A percentile compares a stretch with the other conserved stretches of the same genome.
These are phyloP conservation scores for Folsomia candida DNA, from an alignment of 2,888 invertebrate species.

Conservation along the genomic window DNA sequence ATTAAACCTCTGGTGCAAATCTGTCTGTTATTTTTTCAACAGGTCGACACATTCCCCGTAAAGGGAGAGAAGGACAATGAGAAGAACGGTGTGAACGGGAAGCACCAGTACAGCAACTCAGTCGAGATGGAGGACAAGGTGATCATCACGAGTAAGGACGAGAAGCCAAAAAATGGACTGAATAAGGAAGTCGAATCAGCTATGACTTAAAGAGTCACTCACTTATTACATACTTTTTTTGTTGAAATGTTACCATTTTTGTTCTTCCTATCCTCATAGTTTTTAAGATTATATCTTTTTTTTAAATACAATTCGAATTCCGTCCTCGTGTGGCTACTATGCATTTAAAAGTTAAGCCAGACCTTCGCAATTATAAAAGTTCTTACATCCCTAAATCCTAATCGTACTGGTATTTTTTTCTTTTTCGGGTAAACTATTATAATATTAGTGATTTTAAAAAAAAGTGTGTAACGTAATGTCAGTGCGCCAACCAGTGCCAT, in stretches of 20 bases:
- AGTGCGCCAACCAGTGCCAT: neutral
- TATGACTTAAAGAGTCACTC: constrained; percentile 29
- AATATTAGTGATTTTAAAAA: no score
- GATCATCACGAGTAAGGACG: constrained; percentile 24
- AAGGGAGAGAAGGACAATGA: constrained; percentile 43
- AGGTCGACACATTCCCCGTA: constrained; percentile 42
- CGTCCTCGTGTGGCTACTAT: no score
- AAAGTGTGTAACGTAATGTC: no score
- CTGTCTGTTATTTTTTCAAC: neutral
- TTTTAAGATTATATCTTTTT: no score
- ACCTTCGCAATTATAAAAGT: no score
- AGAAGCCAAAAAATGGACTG: constrained; percentile 27
- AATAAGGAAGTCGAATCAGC: constrained; percentile 38
- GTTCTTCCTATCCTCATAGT: no score
- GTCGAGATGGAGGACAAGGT: constrained; percentile 48
- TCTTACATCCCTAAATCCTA: no score
- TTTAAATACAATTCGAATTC: no score
- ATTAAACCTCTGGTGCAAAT: no score
- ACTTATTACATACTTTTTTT: neutral
- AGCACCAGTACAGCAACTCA: constrained; percentile 43
- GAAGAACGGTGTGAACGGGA: constrained; percentile 44
- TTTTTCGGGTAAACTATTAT: no score
- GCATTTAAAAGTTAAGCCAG: no score
- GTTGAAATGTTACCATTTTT: neutral
- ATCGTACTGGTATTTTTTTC: neutral